phyloP scores from a whole-genome alignment of 2,113 vertebrate genomes.

The Epinephelus lanceolatus region DNA sequence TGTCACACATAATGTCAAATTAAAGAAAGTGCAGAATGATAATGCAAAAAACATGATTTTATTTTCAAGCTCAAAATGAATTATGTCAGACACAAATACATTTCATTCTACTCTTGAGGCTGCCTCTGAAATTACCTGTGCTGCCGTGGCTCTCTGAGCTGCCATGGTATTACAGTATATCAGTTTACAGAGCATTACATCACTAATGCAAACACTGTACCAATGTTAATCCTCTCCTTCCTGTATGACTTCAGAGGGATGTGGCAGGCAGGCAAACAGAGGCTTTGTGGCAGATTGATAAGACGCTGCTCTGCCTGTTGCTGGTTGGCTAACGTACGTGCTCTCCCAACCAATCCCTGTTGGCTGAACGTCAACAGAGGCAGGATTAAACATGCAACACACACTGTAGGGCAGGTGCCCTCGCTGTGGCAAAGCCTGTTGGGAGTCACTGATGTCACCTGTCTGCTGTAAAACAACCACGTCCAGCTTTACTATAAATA shows the following conservation, averaged over 20 bases:
- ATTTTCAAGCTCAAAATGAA: not conserved
- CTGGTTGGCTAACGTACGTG: conserved; percentile 34
- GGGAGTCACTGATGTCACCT: not conserved
- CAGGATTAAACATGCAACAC: conserved; percentile 37
- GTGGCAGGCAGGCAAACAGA: conserved; percentile 43
- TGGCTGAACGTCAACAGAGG: conserved; percentile 31
- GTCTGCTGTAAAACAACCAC: not conserved
- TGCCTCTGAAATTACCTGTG: not conserved
- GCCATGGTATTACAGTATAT: conserved; percentile 11
- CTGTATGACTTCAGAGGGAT: conserved; percentile 60
- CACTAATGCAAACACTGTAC: conserved; percentile 72
- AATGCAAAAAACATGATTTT: not conserved
- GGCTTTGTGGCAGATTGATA: conserved; percentile 63
- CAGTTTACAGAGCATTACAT: conserved; percentile 76
- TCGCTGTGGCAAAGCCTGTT: not conserved
- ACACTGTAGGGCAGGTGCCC: conserved; percentile 30
- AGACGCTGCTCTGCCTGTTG: conserved; percentile 30
- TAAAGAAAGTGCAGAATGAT: not conserved
- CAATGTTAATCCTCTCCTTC: conserved; percentile 68
- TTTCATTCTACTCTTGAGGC: not conserved
- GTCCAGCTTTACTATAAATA: conserved; percentile 14
- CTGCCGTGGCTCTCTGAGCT: conserved; percentile 28
- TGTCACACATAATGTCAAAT: conserved; percentile 2
- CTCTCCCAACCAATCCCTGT: conserved; percentile 32
- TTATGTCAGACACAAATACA: not conserved